These are phyloP conservation scores for Pitta sordida DNA, from an alignment of 2,113 vertebrate genomes.

Conservation along the genomic window DNA sequence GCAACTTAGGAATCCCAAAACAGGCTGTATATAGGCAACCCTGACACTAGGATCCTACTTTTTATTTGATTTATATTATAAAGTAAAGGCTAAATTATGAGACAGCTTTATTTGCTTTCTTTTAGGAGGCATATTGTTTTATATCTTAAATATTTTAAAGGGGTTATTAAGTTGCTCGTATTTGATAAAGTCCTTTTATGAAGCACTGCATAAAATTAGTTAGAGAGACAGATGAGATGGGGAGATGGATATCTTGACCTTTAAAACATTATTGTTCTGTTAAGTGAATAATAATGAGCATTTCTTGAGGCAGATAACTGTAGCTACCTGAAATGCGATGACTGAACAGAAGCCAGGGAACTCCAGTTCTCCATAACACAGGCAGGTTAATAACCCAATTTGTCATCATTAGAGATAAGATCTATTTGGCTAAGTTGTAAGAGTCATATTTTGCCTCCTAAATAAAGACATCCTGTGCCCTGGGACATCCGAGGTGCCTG, in stretches of 20 bases:
- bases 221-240: slow-evolving; percentile 29
- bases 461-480: background rate
- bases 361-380: background rate
- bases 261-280: slow-evolving; percentile 52
- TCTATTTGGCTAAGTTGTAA: background rate
- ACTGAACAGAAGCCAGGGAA: slow-evolving; percentile 38
- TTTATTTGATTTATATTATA: background rate
- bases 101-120: background rate
- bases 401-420: slow-evolving; percentile 5
- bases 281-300: slow-evolving; percentile 50
- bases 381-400: slow-evolving; percentile 27
- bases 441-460: background rate
- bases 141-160: slow-evolving; percentile 27
- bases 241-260: slow-evolving; percentile 34
- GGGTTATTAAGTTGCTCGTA: background rate
- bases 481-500: background rate
- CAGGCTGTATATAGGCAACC: rapidly evolving
- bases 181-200: background rate
- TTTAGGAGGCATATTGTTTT: background rate
- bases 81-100: background rate
- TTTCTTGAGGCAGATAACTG: slow-evolving; percentile 16
- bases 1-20: background rate
- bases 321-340: slow-evolving; percentile 36
- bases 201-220: background rate
- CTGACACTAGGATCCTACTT: background rate